Evolutionary conservation across 2,888 invertebrate species (phyloP).

Genomic region (Lasioglossum leucozonium): DNA sequence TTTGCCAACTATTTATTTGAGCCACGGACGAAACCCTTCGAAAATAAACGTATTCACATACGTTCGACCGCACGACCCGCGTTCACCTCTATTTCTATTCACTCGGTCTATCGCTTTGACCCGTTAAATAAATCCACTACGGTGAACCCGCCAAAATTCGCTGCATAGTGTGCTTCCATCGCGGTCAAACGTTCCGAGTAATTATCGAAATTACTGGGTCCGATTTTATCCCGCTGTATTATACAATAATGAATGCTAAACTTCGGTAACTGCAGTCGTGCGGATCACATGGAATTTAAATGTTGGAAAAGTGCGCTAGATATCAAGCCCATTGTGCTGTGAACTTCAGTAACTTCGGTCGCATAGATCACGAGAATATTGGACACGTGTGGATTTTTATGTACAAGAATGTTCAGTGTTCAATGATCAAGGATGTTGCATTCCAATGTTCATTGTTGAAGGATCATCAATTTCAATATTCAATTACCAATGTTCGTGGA

Average conservation of each 20-base stretch:
- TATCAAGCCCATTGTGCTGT: neutral
- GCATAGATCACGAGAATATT: neutral
- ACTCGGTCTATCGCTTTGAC: slow-evolving; percentile 5
- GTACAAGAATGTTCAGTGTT: neutral
- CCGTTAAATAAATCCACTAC: slow-evolving; percentile 28
- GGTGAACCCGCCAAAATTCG: slow-evolving; percentile 7
- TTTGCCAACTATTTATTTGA: neutral
- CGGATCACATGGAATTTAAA: neutral
- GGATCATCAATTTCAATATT: no score
- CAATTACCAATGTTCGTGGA: no score
- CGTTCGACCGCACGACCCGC: neutral
- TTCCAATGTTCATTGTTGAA: no score
- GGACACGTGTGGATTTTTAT: neutral
- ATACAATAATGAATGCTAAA: neutral
- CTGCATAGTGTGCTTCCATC: neutral
- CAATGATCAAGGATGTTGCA: no score
- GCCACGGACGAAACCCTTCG: no score
- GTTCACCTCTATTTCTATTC: slow-evolving; percentile 19
- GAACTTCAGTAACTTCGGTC: neutral
- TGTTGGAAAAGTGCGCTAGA: neutral
- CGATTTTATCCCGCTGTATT: neutral
- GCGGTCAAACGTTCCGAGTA: slow-evolving; percentile 12
- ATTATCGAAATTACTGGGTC: slow-evolving; percentile 29
- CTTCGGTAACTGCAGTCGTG: neutral
- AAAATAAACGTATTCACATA: neutral